These are phyloP conservation scores for Capitulum mitella DNA, from an alignment of 2,888 invertebrate species.

Conservation along the genomic window DNA sequence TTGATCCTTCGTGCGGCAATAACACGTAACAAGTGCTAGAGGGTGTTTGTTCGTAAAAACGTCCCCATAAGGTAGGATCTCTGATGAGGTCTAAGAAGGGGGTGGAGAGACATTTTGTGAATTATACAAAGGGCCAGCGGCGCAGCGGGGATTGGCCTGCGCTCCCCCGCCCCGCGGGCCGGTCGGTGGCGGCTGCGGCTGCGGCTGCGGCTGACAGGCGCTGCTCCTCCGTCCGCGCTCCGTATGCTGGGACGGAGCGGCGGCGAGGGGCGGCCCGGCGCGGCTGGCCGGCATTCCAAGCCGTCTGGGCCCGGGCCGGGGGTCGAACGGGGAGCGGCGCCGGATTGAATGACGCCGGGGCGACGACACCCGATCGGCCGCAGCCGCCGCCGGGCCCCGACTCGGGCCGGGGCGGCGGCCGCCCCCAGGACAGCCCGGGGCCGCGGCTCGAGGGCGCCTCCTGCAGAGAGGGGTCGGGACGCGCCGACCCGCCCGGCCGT, in stretches of 20 bases:
- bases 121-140: neutral
- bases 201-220: no score
- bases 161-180: neutral
- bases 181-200: neutral
- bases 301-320: neutral
- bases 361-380: neutral
- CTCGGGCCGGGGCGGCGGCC: no score
- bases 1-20: slow-evolving; percentile 6
- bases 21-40: slow-evolving; percentile 16
- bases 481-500: no score
- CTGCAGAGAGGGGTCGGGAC: no score
- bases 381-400: no score
- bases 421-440: no score
- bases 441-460: no score
- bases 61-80: neutral
- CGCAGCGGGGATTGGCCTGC: neutral
- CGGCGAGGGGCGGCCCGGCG: neutral
- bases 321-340: neutral
- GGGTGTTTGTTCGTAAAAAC: slow-evolving; percentile 18
- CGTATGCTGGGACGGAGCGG: no score
- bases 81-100: slow-evolving; percentile 14
- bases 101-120: slow-evolving; percentile 15
- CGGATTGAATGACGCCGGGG: neutral
- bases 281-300: neutral
- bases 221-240: neutral